Evolutionary conservation across 2,797 vertebrate genomes (phyloP).

Genomic region (Pteronotus mesoamericanus): DNA sequence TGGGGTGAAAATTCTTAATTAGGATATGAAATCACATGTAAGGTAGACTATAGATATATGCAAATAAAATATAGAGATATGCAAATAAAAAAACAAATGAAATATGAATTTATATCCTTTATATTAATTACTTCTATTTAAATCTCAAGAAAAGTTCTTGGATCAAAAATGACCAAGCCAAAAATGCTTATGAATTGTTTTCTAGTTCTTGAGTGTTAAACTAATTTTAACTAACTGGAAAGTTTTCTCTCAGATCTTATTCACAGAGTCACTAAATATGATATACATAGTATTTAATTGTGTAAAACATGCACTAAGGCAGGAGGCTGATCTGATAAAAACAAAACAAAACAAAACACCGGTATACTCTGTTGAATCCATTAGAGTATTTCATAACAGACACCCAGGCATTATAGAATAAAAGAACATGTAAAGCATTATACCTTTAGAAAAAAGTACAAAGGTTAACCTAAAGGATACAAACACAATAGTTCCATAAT

Average conservation of each 20-base stretch:
- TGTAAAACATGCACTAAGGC: neutral
- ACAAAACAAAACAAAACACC: no score
- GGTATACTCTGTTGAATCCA: neutral
- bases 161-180: neutral
- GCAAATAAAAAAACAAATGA: neutral
- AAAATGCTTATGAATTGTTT: conserved; percentile 20
- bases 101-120: neutral
- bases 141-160: conserved; percentile 40
- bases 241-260: neutral
- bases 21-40: neutral
- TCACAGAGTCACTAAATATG: neutral
- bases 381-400: neutral
- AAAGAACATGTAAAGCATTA: neutral
- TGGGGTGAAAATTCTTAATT: conserved; percentile 4
- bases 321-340: neutral
- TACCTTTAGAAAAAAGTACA: neutral
- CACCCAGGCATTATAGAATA: neutral
- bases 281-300: neutral
- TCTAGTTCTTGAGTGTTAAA: conserved; percentile 18
- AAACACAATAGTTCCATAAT: neutral
- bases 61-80: neutral
- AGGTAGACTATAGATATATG: neutral
- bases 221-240: conserved; percentile 13
- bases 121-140: neutral
- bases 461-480: neutral